Base-by-base conservation (phyloP, 2,888 invertebrate genomes). In the Hermodice carunculata region DNA sequence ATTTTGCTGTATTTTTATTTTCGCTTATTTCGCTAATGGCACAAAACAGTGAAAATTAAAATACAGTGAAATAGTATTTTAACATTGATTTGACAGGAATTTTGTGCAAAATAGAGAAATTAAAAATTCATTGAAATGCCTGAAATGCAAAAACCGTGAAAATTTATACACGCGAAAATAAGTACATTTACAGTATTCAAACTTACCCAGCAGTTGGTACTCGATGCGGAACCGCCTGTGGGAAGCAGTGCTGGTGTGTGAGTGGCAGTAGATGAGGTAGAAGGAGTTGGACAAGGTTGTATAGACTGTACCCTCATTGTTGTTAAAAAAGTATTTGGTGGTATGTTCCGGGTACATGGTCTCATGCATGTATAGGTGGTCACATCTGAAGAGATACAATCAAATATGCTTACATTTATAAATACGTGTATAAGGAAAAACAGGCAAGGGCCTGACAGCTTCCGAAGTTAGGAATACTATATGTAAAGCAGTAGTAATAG, bases 331-430 rank as follows among this genome's bases (percentile, higher is more conserved):
- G 67, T 78, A 76, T 64, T 67, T 66, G 49, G 76, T 69, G 1
- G 75, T 78, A 22, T 71, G 70, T 28, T 74, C 54, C 42, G 75
- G 74, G 64, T 81, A 81, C 4, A 79, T 78, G 6, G 75, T 75
- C 54, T 81, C 81, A 61, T 76, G 74, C 11, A 80, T 37, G 53
- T 77, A 75, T 32, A 81, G 52, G 65, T 81, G 80, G 60, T 79
- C 79, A 70, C 81, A 81, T 19, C 81, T 81, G 67, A 19, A 76
- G n/a, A n/a, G n/a, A n/a, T n/a, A n/a, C n/a, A n/a, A n/a, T n/a
- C n/a, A n/a, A n/a, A n/a, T n/a, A n/a, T n/a, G n/a, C n/a, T n/a
- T n/a, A n/a, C n/a, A n/a, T n/a, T n/a, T n/a, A n/a, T n/a, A n/a
- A n/a, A n/a, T n/a, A n/a, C n/a, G n/a, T n/a, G n/a, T n/a, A n/a